Base-by-base conservation (phyloP, 2,888 invertebrate genomes). In the Diplolepis rosae region DNA sequence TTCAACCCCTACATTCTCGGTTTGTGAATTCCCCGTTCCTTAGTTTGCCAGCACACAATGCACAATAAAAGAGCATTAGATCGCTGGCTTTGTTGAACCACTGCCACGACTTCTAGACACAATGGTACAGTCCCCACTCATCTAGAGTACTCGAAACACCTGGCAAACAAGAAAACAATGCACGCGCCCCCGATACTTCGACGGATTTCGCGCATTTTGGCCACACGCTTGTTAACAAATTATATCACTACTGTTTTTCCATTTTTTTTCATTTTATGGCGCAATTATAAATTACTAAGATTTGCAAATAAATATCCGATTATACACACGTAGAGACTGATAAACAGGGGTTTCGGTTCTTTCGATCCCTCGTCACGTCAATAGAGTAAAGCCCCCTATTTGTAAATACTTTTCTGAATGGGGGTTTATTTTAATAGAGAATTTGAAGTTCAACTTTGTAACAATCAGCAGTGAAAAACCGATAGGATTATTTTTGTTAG, bases 51-150 rank as follows among this genome's bases (percentile, higher is more conserved):
- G 73, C 78, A 80, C 83, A 88, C 88, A 88, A 88, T 88, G 87
- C 83, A 87, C 88, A 87, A 88, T 88, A 88, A 88, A 88, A 88
- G 88, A 88, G 88, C 88, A 88, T 88, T 88, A 88, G 88, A 86
- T 88, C 85, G 87, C 80, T 81, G 85, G 86, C 87, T 88, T 87
- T 88, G 88, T 88, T 83, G 83, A 84, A 82, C 80, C 82, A 82
- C 79, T 84, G 84, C 80, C 82, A 82, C 84, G 83, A 85, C 84
- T 85, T 85, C 81, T 76, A 75, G 76, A 75, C 78, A 87, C 87
- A 88, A 87, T 88, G 85, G 84, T 82, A 83, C 78, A 81, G 80
- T 80, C 80, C 80, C 83, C 82, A 83, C 85, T 85, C 82, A 79
- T 80, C 79, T 74, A 74, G 78, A 81, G 78, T 77, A 84, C 87